Conservation (phyloP, 2,797 vertebrate species). For the Myotis planiceps region DNA sequence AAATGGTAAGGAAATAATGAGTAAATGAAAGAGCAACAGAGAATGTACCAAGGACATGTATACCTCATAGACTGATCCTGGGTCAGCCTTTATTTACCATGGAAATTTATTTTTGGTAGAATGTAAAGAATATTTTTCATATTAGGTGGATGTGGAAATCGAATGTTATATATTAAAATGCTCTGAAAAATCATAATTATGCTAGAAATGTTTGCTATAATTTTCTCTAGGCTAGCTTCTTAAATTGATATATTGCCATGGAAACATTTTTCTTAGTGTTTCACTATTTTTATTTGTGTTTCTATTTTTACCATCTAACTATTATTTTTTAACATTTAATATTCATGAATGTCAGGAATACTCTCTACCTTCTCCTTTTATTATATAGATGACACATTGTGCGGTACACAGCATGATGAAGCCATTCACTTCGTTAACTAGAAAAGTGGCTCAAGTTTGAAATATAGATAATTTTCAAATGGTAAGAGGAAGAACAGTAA, state of each 20-base stretch:
- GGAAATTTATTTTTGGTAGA: not conserved
- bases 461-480: conserved; percentile 61
- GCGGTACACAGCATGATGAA: conserved; percentile 13
- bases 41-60: not conserved
- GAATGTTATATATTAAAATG: not conserved
- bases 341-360: conserved; percentile 32
- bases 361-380: not conserved
- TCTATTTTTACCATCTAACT: conserved; percentile 52
- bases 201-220: not conserved
- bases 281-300: conserved; percentile 58
- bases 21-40: not conserved
- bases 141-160: not conserved
- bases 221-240: conserved; percentile 16
- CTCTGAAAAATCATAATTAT: not conserved
- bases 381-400: conserved; percentile 33
- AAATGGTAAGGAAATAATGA: not conserved
- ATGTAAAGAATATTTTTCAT: not conserved
- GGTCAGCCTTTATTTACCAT: not conserved
- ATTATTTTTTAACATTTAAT: conserved; percentile 53
- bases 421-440: conserved; percentile 50
- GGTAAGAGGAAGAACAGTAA: not conserved
- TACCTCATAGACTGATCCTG: not conserved
- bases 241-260: not conserved
- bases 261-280: conserved; percentile 33
- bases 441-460: conserved; percentile 17